phyloP scores from a whole-genome alignment of 2,888 invertebrate genomes.

The Acleris emargana region DNA sequence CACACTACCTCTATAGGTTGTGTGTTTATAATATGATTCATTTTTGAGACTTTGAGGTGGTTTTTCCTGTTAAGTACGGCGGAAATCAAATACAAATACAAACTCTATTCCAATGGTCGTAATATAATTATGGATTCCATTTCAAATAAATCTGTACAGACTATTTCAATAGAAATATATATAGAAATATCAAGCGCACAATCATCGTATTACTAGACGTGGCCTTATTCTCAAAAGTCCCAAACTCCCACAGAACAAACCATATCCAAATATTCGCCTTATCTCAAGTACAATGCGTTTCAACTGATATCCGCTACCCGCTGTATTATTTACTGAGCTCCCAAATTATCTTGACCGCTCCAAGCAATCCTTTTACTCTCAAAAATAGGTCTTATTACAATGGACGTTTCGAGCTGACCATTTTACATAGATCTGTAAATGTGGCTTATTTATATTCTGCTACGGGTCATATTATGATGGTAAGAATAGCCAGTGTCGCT shows the following conservation, averaged over 20 bases:
- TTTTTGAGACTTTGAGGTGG: no score
- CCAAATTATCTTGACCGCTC: constrained; percentile 9
- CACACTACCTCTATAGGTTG: no score
- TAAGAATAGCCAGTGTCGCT: neutral
- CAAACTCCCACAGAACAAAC: constrained; percentile 25
- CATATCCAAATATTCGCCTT: constrained; percentile 32
- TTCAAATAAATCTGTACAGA: neutral
- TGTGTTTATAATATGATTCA: no score
- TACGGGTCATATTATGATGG: neutral
- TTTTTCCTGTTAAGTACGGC: no score
- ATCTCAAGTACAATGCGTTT: constrained; percentile 29
- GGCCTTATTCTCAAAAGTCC: constrained; percentile 24
- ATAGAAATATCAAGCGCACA: neutral
- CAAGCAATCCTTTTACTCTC: neutral
- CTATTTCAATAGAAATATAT: neutral
- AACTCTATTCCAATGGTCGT: no score
- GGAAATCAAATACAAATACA: no score
- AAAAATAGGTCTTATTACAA: neutral
- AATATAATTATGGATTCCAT: no score
- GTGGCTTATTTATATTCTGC: neutral
- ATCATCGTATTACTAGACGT: neutral
- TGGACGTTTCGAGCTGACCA: neutral
- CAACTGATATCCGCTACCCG: constrained; percentile 21
- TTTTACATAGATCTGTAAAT: neutral
- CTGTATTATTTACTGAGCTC: constrained; percentile 15